Evolutionary conservation across 2,888 invertebrate species (phyloP), one percentile per base, ranked within the genome.

Genomic region (Neuroscelio doddi): DNA sequence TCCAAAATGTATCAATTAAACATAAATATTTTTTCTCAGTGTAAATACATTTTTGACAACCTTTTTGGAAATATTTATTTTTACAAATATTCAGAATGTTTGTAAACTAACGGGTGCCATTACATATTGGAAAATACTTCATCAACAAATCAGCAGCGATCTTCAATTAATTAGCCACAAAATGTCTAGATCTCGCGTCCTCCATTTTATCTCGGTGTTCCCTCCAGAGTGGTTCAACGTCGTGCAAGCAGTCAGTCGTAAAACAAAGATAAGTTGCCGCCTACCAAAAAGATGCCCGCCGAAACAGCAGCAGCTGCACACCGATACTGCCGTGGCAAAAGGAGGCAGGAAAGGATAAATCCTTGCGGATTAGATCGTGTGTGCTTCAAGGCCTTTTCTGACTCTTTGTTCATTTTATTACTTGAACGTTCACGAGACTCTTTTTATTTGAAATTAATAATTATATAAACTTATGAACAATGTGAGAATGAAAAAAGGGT

Each of bases 211-310:
- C 73, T 72, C 58, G 41, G 52, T 61, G 46, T 59, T 64, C 69
- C 69, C 67, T 57, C 64, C 62, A 55, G 65, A 62, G 64, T 55
- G 73, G 75, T 74, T 76, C 71, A 70, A 69, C 70, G 73, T 74
- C 72, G 73, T 72, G 69, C 72, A 39, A 72, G 75, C 76, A 74
- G 78, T 78, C 77, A 77, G 76, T 82, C 82, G 81, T 82, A 82
- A 82, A 82, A 78, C 80, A 81, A 79, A 81, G 81, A 82, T 79
- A 81, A 82, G 82, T 82, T 79, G 80, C 82, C 82, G 82, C 82
- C 82, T 82, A 82, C 82, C 80, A 79, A 78, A 80, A 73, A 79
- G 76, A 53, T 74, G 79, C 79, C 77, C 77, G 77, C 79, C 80
- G 77, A 81, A 81, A 81, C 80, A 70, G 75, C 79, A 78, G 79